A percentile compares a stretch with the other conserved stretches of the same genome.
phyloP scores from a whole-genome alignment of 2,113 vertebrate species.

The Coptodon rendalli region DNA sequence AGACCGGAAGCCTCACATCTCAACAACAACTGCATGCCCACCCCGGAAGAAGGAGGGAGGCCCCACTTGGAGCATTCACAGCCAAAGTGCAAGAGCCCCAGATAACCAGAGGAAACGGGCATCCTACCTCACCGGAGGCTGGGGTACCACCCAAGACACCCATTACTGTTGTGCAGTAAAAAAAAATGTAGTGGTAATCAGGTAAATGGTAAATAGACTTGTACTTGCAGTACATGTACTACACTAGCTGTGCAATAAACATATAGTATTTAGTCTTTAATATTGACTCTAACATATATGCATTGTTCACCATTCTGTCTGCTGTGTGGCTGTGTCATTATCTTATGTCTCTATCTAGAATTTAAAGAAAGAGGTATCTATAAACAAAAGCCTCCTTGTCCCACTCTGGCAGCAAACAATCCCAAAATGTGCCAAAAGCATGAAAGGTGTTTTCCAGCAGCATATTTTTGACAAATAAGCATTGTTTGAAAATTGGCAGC shows the following conservation, averaged over 20 bases:
- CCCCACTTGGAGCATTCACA: not conserved
- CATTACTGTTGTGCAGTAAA: not conserved
- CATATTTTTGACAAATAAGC: slow-evolving; percentile 69
- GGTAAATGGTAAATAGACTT: not conserved
- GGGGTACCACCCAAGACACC: not conserved
- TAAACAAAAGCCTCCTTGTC: slow-evolving; percentile 83
- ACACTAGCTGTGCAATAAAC: not conserved
- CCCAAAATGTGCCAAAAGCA: slow-evolving; percentile 62
- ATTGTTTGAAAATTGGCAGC: slow-evolving; percentile 80
- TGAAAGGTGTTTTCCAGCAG: slow-evolving; percentile 74
- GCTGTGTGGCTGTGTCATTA: slow-evolving; percentile 3
- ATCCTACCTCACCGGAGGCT: not conserved
- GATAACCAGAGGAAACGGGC: not conserved
- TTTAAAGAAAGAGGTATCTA: slow-evolving; percentile 5
- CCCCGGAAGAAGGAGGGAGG: not conserved
- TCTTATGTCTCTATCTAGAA: slow-evolving; percentile 41
- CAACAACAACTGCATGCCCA: not conserved
- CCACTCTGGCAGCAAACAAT: slow-evolving; percentile 46
- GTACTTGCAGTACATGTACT: not conserved
- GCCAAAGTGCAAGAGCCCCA: not conserved
- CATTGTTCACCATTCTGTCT: not conserved
- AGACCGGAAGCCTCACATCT: not conserved
- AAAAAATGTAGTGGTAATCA: not conserved
- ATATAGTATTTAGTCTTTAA: not conserved
- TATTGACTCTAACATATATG: not conserved